Base-by-base conservation (phyloP, 2,888 invertebrate species). In the Aporophyla lueneburgensis region DNA sequence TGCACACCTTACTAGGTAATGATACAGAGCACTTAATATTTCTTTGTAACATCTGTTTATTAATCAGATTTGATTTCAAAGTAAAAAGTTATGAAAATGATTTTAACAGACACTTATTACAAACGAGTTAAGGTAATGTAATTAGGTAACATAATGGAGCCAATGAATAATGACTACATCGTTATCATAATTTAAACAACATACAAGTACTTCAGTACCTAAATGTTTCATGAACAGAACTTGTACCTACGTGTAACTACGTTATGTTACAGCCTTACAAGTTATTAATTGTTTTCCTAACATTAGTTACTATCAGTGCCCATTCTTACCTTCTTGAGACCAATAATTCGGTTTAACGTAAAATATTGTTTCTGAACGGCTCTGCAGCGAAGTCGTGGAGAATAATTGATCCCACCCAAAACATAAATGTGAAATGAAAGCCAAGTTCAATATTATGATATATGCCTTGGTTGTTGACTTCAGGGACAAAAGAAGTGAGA, bases 361-460 rank as follows among this genome's bases (percentile, higher is more conserved):
- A 65, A 75, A 69, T 62, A 66, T 56, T n/a, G 51, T 69, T 63
- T 58, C 46, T 58, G 70, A 69, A 78, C 5, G n/a, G 7, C 49
- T 33, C 33, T 71, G 27, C n/a, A 53, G 21, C 43, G 10, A 46
- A 69, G 46, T 65, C 27, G 12, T 59, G 62, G 40, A 71, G 67
- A 27, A 77, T 71, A 74, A 72, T 79, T 81, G 74, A 80, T n/a
- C n/a, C n/a, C n/a, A n/a, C n/a, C n/a, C n/a, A n/a, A n/a, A n/a
- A n/a, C n/a, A n/a, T n/a, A n/a, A n/a, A n/a, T n/a, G n/a, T n/a
- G n/a, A n/a, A n/a, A n/a, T n/a, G n/a, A n/a, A n/a, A n/a, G n/a
- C n/a, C n/a, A n/a, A n/a, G n/a, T n/a, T n/a, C n/a, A n/a, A n/a
- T n/a, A n/a, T n/a, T n/a, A n/a, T n/a, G n/a, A n/a, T n/a, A n/a